A percentile compares a stretch with the other conserved stretches of the same genome.
Evolutionary conservation across 64 coral and sea anemone species (phyloP).

Genomic region (Dendrophyllia cribrosa): DNA sequence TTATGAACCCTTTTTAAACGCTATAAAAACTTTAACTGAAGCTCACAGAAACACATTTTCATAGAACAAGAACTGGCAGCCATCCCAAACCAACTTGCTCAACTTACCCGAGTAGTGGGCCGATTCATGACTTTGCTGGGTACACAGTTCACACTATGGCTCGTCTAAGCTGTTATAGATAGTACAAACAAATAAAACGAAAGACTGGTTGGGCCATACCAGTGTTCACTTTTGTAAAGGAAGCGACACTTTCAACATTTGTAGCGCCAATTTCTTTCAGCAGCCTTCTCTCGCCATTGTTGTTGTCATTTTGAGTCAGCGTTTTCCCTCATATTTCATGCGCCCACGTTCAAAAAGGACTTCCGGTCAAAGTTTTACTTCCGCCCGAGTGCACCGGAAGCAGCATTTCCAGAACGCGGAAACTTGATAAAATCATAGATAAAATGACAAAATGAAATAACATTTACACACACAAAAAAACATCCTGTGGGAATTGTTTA

Average conservation of each 20-base stretch:
- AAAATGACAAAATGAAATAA: too few species aligned
- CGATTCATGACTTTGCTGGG: slow-evolving; percentile 16
- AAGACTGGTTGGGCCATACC: background rate
- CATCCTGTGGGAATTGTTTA: too few species aligned
- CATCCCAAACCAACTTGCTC: background rate
- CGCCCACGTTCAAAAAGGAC: background rate
- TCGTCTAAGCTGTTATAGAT: background rate
- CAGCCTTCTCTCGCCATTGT: background rate
- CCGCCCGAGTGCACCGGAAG: background rate
- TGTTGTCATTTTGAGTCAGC: slow-evolving; percentile 21
- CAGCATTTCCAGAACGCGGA: too few species aligned
- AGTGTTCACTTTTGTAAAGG: background rate
- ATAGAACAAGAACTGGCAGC: background rate
- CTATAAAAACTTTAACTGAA: background rate
- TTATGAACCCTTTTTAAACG: background rate
- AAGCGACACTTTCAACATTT: background rate
- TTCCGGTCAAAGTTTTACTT: background rate
- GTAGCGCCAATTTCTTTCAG: background rate
- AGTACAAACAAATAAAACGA: background rate
- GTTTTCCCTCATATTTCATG: background rate
- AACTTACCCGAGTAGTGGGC: slow-evolving; percentile 6
- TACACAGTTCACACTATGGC: background rate
- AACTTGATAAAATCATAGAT: too few species aligned
- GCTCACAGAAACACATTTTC: background rate
- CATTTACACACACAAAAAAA: too few species aligned